Percentiles rank a stretch among this genome's conserved stretches.
phyloP scores from a whole-genome alignment of 2,797 vertebrate genomes.

The Podarcis lilfordi region DNA sequence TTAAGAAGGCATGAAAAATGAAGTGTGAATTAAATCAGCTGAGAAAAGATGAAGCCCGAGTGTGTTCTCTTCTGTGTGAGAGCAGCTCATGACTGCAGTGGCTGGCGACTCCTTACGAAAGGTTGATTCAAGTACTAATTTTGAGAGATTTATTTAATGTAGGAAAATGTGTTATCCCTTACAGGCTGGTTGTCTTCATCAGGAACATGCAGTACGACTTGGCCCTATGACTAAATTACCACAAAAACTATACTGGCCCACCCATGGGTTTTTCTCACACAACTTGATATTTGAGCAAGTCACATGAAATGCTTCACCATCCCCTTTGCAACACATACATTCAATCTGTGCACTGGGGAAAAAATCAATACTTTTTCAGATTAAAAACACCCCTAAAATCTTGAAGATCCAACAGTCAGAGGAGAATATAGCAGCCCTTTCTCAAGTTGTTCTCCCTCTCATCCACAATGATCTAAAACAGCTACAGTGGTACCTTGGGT shows the following conservation, averaged over 20 bases:
- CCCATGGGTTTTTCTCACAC: background rate
- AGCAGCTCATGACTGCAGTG: fast-evolving
- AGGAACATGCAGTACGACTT: background rate
- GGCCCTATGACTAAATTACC: background rate
- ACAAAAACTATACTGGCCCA: background rate
- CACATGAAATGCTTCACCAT: background rate
- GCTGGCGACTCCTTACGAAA: slow-evolving; percentile 5
- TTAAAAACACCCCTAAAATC: background rate
- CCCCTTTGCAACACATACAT: background rate
- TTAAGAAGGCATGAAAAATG: slow-evolving; percentile 25
- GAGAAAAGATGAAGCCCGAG: background rate
- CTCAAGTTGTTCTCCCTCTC: background rate
- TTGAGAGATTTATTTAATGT: background rate
- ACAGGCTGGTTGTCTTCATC: no score
- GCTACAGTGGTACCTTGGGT: no score
- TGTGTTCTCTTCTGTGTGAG: slow-evolving; percentile 22
- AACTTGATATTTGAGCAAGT: background rate
- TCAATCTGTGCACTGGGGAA: background rate
- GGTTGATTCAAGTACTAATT: background rate
- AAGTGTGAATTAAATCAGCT: background rate
- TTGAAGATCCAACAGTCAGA: background rate
- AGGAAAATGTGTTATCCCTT: background rate
- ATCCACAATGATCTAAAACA: background rate
- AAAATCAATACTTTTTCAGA: background rate
- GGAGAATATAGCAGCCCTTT: background rate